Evolutionary conservation across 1,140 invertebrate genomes (phyloP), one percentile per base, ranked within the genome.

Genomic region (Dreissena polymorpha): DNA sequence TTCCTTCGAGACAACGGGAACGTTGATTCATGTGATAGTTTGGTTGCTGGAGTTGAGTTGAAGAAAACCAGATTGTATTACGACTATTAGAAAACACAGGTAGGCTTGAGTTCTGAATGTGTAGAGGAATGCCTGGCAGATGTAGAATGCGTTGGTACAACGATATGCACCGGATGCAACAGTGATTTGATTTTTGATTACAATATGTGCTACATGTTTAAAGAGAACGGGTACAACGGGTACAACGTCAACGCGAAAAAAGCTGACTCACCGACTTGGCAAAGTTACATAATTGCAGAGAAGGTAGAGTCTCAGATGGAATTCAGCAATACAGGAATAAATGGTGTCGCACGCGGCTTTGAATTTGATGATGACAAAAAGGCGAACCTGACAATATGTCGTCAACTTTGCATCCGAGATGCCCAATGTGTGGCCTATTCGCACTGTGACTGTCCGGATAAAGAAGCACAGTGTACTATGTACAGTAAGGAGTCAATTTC

Each of bases 21-120:
- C 18, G 21, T 82, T 21, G 71, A 82, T n/a, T 27, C 70, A n/a
- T 82, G 79, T 55, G 49, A 74, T 23, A 21, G 13, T 13, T 51
- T 73, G 10, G 23, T 18, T 23, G 68, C 57, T 18, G 79, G 79
- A 16, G 16, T 82, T 25, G 51, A 69, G 23, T 79, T 69, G 49
- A 21, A 27, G 27, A 69, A 60, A 21, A 75, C 29, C 12, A 75
- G 60, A n/a, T 39, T 76, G 29, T 8, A 12, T 49, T 23, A 12
- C 0, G 12, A 64, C 13, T 74, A 74, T 27, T 39, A 18, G 23
- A 16, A 64, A 25, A 23, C n/a, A n/a, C n/a, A 60, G 8, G 63
- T 29, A 0, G 25, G 16, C 8, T 49, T 49, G 16, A n/a, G 18
- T 12, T n/a, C 49, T 49, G 39, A 50, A 14, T 76, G 74, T 27